phyloP scores from a whole-genome alignment of 2,797 vertebrate species.

The Cirrhinus molitorella region DNA sequence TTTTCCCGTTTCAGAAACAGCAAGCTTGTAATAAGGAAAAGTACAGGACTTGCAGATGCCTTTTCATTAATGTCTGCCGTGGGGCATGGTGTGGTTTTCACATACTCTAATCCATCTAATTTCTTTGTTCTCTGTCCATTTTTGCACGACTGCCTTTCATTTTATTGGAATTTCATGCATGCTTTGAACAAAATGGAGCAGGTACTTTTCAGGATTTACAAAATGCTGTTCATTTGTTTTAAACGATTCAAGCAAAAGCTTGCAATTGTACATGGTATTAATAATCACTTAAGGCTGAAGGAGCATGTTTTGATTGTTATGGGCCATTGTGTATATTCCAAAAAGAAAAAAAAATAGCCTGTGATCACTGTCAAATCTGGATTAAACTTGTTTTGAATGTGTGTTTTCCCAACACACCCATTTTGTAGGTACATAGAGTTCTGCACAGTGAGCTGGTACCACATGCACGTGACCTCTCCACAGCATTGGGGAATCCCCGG shows the following conservation, averaged over 20 bases:
- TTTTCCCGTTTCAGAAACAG: constrained; percentile 10
- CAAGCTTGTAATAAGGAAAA: constrained; percentile 32
- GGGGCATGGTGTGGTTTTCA: neutral
- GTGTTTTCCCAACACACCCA: constrained; percentile 16
- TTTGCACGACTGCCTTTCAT: neutral
- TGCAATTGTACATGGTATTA: neutral
- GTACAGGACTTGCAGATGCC: constrained; percentile 31
- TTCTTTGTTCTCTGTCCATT: constrained; percentile 3
- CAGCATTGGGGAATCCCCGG: constrained; percentile 56
- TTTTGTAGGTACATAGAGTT: constrained; percentile 18
- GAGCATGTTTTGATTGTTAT: neutral
- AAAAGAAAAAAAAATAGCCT: neutral
- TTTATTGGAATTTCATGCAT: constrained; percentile 17
- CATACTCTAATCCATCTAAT: neutral
- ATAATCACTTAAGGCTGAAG: constrained; percentile 10
- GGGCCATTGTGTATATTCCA: neutral
- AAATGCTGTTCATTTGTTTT: neutral
- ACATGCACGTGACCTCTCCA: constrained; percentile 51
- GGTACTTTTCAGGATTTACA: neutral
- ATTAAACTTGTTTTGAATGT: constrained; percentile 10
- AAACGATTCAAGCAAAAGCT: neutral
- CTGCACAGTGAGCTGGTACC: constrained; percentile 18
- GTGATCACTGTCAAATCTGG: neutral
- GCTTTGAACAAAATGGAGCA: neutral
- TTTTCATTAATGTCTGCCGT: constrained; percentile 12